Evolutionary conservation across 2,888 invertebrate genomes (phyloP).

Genomic region (Diloba caeruleocephala): DNA sequence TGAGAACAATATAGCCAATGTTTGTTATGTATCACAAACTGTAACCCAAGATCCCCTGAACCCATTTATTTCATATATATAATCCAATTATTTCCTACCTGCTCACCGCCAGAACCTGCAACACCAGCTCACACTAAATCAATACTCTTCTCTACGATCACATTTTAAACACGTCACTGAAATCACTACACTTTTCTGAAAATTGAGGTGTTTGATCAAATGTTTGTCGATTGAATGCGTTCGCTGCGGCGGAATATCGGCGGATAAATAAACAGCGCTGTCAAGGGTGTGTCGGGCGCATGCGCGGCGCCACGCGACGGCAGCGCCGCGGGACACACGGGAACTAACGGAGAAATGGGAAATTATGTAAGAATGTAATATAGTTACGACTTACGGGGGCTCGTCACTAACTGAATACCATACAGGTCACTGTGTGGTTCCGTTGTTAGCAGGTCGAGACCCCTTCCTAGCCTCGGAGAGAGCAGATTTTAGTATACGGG

Average conservation of each 20-base stretch:
- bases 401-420: not conserved
- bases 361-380: not conserved
- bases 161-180: slow-evolving; percentile 28
- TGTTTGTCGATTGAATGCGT: slow-evolving; percentile 19
- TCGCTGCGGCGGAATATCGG: slow-evolving; percentile 5
- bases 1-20: slow-evolving; percentile 4
- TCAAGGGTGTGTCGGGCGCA: slow-evolving; percentile 24
- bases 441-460: too few relatives aligned
- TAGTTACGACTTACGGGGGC: not conserved
- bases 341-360: slow-evolving; percentile 5
- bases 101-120: slow-evolving; percentile 19
- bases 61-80: slow-evolving; percentile 8
- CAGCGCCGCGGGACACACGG: slow-evolving; percentile 5
- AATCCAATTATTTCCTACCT: not conserved
- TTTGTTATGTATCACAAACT: slow-evolving; percentile 15
- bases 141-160: slow-evolving; percentile 17
- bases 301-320: slow-evolving; percentile 13
- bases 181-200: slow-evolving; percentile 16
- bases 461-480: too few relatives aligned
- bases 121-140: not conserved
- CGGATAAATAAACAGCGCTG: slow-evolving; percentile 46
- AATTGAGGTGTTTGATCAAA: slow-evolving; percentile 13
- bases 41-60: slow-evolving; percentile 13
- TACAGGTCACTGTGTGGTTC: too few relatives aligned
- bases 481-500: too few relatives aligned